Evolutionary conservation across 2,888 invertebrate genomes (phyloP), one percentile per base, ranked within the genome.

Genomic region (Hypomecis atomaria): DNA sequence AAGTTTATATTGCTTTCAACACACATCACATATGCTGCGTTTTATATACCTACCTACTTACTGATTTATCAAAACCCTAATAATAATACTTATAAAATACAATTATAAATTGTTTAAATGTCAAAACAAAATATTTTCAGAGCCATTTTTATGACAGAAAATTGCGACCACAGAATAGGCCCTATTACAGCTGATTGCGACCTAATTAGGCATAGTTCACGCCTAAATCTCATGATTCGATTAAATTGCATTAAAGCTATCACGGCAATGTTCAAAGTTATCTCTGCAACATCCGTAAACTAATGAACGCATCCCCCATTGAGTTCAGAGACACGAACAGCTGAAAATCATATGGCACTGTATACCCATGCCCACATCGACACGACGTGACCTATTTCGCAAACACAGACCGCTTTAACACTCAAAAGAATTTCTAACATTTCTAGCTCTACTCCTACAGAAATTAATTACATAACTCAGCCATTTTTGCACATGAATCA

Each of bases 341-440:
- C 72, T 73, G 72, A 70, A 71, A 59, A 70, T 65, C 72, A 73
- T 67, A 70, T 70, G 72, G 69, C 62, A 48, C 37, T 62, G 50
- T 57, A 13, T 50, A 58, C 57, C 59, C 59, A 49, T 57, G 50
- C 52, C 38, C 48, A 60, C 49, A 66, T 62, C 62, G 42, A 59
- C 57, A 54, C 42, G 52, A 42, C 65, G 59, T 71, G 73, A 73
- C 71, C 71, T 71, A 73, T 65, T 67, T 72, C 37, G 38, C 53
- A 38, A 55, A 59, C 50, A 54, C 11, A 13, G 13, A 48, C 57
- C 42, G 40, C 10, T 6, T 23, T 36, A 34, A 34, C 37, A 48
- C 13, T 48, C 9, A 52, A 33, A 43, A 45, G 7, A 50, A 42
- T 47, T 36, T n/a, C 10, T 38, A 11, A 13, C 23, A 56, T 50